Evolutionary conservation across 2,888 invertebrate species (phyloP).

Genomic region (Pantelozetes paolii): DNA sequence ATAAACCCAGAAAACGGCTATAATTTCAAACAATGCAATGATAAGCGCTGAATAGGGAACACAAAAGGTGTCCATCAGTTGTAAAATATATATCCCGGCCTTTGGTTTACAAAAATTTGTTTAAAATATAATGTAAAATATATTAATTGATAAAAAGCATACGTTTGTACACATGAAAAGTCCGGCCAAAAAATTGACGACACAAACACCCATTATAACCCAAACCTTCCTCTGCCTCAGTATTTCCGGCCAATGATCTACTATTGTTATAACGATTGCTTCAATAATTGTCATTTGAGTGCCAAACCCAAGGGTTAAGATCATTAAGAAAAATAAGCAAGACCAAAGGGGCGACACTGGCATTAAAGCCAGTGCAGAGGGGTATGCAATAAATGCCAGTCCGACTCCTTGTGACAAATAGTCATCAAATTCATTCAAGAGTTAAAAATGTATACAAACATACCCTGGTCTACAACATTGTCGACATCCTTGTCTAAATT

Average conservation of each 20-base stretch:
- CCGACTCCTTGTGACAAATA: conserved; percentile 40
- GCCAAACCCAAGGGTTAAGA: conserved; percentile 67
- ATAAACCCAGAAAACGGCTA: conserved; percentile 65
- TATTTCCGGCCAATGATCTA: conserved; percentile 56
- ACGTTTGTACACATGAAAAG: conserved; percentile 67
- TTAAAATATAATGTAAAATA: conserved; percentile 54
- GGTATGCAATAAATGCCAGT: conserved; percentile 60
- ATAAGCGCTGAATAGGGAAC: conserved; percentile 70
- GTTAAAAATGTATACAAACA: neutral
- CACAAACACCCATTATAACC: conserved; percentile 65
- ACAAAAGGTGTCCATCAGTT: conserved; percentile 70
- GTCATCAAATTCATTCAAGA: neutral
- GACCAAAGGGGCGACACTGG: conserved; percentile 78
- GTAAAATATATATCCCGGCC: conserved; percentile 69
- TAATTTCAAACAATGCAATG: conserved; percentile 66
- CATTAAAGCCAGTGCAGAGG: conserved; percentile 70
- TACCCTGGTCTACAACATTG: conserved; percentile 66
- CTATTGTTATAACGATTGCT: conserved; percentile 57
- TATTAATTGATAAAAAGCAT: neutral
- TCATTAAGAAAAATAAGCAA: conserved; percentile 72
- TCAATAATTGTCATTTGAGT: conserved; percentile 56
- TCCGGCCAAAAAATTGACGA: conserved; percentile 64
- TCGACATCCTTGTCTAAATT: conserved; percentile 67
- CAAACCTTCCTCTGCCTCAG: conserved; percentile 49
- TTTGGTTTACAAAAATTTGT: conserved; percentile 60